Evolutionary conservation across 2,797 vertebrate species (phyloP).

Genomic region (Astyanax mexicanus): DNA sequence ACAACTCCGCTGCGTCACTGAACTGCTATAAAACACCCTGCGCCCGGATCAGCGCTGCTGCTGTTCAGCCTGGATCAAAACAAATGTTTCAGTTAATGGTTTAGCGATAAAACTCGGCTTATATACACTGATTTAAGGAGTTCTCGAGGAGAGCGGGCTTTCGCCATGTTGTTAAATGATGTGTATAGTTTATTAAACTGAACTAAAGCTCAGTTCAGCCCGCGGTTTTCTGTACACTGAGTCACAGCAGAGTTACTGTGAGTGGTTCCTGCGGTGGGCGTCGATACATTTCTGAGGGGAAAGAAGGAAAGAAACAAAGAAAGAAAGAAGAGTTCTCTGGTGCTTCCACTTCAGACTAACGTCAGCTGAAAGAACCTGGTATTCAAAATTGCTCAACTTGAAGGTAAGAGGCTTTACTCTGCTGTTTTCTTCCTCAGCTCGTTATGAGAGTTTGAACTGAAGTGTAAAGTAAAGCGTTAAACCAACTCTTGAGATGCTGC

Average conservation of each 20-base stretch:
- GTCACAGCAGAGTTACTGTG: too few relatives aligned
- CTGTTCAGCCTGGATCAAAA: background rate
- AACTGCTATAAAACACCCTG: constrained; percentile 65
- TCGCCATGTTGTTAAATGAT: background rate
- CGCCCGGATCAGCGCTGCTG: background rate
- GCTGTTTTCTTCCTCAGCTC: too few relatives aligned
- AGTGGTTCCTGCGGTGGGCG: background rate
- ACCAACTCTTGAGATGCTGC: too few relatives aligned
- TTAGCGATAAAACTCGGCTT: too few relatives aligned
- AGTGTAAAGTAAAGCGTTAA: too few relatives aligned
- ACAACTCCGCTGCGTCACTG: constrained; percentile 54
- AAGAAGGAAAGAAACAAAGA: background rate
- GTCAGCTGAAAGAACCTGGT: background rate
- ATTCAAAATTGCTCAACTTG: background rate
- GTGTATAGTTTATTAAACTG: background rate
- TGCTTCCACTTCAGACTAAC: background rate
- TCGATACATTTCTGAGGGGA: background rate
- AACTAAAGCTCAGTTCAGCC: background rate
- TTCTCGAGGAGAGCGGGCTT: background rate
- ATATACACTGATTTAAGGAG: background rate
- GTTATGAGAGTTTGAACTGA: too few relatives aligned
- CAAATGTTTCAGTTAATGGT: too few relatives aligned
- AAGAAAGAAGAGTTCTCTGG: background rate
- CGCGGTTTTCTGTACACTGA: background rate
- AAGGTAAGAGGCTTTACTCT: background rate